These are phyloP conservation scores for Catamblyrhynchus diadema DNA, from an alignment of 2,797 vertebrate species.

Conservation along the genomic window DNA sequence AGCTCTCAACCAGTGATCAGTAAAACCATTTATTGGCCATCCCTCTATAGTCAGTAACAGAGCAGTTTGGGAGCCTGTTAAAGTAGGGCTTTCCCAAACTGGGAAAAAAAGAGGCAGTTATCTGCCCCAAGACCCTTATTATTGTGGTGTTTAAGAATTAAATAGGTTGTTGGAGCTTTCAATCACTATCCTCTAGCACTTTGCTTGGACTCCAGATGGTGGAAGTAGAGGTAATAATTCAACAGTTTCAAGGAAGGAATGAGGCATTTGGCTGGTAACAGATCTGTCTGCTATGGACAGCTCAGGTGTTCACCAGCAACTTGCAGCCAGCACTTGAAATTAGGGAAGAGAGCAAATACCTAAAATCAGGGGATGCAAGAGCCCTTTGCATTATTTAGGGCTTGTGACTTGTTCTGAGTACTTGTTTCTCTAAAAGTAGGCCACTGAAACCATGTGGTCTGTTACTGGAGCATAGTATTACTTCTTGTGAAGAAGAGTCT, in stretches of 20 bases:
- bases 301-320: neutral
- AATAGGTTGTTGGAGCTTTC: neutral
- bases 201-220: neutral
- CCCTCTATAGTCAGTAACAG: neutral
- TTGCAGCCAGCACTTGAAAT: neutral
- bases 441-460: neutral
- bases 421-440: neutral
- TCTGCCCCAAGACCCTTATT: neutral
- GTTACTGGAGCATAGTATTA: neutral
- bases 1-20: neutral
- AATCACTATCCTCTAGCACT: neutral
- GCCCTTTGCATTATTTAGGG: slow-evolving; percentile 3
- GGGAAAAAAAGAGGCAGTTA: neutral
- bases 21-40: slow-evolving; percentile 31
- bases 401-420: neutral
- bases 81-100: neutral
- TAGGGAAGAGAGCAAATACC: neutral
- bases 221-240: neutral
- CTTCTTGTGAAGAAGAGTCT: neutral
- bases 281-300: neutral
- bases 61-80: neutral
- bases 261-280: neutral
- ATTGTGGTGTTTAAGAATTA: neutral
- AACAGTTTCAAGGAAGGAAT: neutral
- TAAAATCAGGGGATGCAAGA: neutral